Base-by-base conservation (phyloP, 1,140 invertebrate species). In the Sminthurides bifidus region DNA sequence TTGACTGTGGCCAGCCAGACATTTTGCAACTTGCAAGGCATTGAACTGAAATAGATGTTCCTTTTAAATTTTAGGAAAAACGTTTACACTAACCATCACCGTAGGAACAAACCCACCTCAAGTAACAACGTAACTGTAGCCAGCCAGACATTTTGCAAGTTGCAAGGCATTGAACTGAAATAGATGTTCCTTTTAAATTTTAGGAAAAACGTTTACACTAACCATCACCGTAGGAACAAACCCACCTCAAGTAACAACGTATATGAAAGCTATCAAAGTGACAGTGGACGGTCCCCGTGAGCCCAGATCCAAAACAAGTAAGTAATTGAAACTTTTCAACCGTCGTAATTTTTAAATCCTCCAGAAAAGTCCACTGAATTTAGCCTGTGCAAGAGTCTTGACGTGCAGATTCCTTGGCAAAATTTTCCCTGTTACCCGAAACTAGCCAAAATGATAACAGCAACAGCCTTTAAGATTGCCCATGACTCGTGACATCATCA, bases 231-330 rank as follows among this genome's bases (percentile, higher is more conserved):
- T 98, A 52, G 87, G 83, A 62, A 92, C 89, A 57, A 80, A 81
- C 63, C 93, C 94, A 44, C 89, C 90, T 10, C 90, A 96, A 74
- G 85, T 98, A 38, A 86, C 92, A n/a, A 92, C 92, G 3, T 97
- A 97, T 74, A 87, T 84, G 65, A 97, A 97, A 72, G 92, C 92
- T 30, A 97, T 98, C 72, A 98, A 98, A 76, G 92, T 98, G 49
- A 98, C 92, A 5, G 86, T 89, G 30, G 94, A 98, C 73, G 94
- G 94, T 68, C 94, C 94, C n/a, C 74, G 94, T 67, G 93, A 98
- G 74, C 92, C 93, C 10, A 77, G 94, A 71, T 92, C 88, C 67
- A 95, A 96, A 77, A 89, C 88, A 77, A 90, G 92, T 93, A 83
- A 91, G 88, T 88, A 26, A 43, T 10, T 43, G n/a, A 19, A 19